These are phyloP conservation scores for Gisinianus flammeolus DNA, from an alignment of 2,888 invertebrate genomes.

Conservation along the genomic window DNA sequence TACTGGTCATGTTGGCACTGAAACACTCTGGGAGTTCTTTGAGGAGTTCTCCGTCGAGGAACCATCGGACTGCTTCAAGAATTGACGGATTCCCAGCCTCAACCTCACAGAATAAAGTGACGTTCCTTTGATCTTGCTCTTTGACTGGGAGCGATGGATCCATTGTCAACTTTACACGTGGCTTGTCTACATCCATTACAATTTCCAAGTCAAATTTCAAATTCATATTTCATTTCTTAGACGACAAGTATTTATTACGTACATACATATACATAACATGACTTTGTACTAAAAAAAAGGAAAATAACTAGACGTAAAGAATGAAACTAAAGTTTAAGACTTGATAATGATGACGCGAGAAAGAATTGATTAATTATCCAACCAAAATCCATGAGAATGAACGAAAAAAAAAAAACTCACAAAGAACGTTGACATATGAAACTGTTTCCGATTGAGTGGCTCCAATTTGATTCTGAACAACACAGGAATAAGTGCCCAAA, in stretches of 20 bases:
- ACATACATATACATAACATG: too few relatives aligned
- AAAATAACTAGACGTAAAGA: too few relatives aligned
- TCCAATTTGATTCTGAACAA: constrained; percentile 80
- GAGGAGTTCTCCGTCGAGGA: constrained; percentile 78
- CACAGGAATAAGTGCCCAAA: constrained; percentile 84
- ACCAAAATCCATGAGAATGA: too few relatives aligned
- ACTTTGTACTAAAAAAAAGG: too few relatives aligned
- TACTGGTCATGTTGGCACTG: constrained; percentile 50
- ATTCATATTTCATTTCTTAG: not conserved
- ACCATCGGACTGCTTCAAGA: constrained; percentile 81
- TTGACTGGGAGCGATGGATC: constrained; percentile 77
- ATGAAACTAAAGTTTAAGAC: too few relatives aligned
- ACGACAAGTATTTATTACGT: too few relatives aligned
- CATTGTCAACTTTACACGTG: constrained; percentile 77
- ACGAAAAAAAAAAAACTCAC: constrained; percentile 67
- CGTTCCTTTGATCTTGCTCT: constrained; percentile 78
- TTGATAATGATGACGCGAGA: too few relatives aligned
- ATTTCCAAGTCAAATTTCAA: not conserved
- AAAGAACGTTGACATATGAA: constrained; percentile 79
- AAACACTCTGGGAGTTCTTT: constrained; percentile 83
- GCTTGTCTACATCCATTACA: constrained; percentile 69
- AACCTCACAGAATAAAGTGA: constrained; percentile 81
- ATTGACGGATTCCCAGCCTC: constrained; percentile 77
- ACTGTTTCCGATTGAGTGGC: constrained; percentile 74
- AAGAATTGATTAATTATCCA: too few relatives aligned